A percentile compares a stretch with the other conserved stretches of the same genome.
Conservation (phyloP, 1,140 invertebrate genomes). For the Zaprionus nigranus region DNA sequence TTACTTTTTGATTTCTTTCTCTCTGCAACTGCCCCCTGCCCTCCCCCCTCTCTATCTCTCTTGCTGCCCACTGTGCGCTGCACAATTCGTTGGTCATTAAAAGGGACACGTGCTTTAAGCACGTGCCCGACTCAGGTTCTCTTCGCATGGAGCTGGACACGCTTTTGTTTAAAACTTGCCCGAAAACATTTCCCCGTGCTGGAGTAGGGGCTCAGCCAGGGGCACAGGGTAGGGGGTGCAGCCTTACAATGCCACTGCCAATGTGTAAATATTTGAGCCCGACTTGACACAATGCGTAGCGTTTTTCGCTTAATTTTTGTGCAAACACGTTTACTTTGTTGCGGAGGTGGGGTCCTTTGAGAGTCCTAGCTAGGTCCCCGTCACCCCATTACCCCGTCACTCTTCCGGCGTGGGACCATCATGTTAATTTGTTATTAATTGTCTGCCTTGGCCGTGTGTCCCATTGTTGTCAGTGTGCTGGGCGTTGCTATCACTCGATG, state of each 20-base stretch:
- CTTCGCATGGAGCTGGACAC: constrained; percentile 57
- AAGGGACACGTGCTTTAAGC: constrained; percentile 82
- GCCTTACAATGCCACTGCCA: constrained; percentile 53
- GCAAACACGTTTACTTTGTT: constrained; percentile 78
- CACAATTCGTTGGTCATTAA: constrained; percentile 83
- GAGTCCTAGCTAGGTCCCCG: constrained; percentile 33
- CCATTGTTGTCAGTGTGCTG: constrained; percentile 34
- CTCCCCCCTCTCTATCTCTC: not conserved
- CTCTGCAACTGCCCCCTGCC: not conserved
- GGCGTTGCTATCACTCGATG: constrained; percentile 23
- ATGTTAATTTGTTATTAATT: constrained; percentile 84
- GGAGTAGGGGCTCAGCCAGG: not conserved
- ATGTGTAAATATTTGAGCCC: constrained; percentile 73
- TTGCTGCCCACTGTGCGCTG: too few relatives aligned
- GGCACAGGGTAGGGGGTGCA: not conserved
- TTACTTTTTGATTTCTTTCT: constrained; percentile 68
- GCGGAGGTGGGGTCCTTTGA: constrained; percentile 34
- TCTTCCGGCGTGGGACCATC: constrained; percentile 66
- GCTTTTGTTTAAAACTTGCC: constrained; percentile 58
- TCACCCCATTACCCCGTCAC: constrained; percentile 10
- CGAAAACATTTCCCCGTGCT: constrained; percentile 12
- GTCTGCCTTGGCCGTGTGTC: constrained; percentile 52
- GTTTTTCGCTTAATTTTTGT: constrained; percentile 80
- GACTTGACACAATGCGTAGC: constrained; percentile 66
- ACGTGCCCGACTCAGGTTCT: constrained; percentile 67